A percentile compares a stretch with the other conserved stretches of the same genome.
phyloP scores from a whole-genome alignment of 2,113 vertebrate genomes.

The Pygathrix nemaeus region DNA sequence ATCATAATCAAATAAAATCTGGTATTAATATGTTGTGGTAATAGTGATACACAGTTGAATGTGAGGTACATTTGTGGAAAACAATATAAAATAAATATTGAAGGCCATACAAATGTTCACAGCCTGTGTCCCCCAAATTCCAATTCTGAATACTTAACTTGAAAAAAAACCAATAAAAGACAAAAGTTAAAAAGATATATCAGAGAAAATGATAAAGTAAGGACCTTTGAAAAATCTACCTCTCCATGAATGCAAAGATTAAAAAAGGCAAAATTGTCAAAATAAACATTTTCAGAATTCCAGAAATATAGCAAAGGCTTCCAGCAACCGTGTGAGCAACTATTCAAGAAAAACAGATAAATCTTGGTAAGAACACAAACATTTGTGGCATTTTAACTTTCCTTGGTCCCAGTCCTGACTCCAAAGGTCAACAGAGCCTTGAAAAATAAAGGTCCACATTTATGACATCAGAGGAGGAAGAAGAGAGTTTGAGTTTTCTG shows the following conservation, averaged over 20 bases:
- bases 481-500: background rate
- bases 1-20: background rate
- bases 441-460: background rate
- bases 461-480: background rate
- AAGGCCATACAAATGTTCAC: background rate
- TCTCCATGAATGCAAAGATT: background rate
- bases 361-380: background rate
- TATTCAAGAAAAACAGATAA: background rate
- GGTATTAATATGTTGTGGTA: background rate
- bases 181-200: background rate
- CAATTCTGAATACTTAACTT: background rate
- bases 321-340: background rate
- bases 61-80: background rate
- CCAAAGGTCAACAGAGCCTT: background rate
- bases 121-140: background rate
- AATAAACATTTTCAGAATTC: background rate
- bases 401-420: background rate
- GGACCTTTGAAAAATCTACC: background rate
- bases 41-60: background rate
- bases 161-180: background rate
- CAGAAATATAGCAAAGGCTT: background rate
- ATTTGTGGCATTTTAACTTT: background rate
- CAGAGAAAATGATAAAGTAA: background rate
- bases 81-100: background rate
- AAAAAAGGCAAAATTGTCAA: background rate